phyloP scores from a whole-genome alignment of 2,888 invertebrate genomes.

The Slavum lentiscoides region DNA sequence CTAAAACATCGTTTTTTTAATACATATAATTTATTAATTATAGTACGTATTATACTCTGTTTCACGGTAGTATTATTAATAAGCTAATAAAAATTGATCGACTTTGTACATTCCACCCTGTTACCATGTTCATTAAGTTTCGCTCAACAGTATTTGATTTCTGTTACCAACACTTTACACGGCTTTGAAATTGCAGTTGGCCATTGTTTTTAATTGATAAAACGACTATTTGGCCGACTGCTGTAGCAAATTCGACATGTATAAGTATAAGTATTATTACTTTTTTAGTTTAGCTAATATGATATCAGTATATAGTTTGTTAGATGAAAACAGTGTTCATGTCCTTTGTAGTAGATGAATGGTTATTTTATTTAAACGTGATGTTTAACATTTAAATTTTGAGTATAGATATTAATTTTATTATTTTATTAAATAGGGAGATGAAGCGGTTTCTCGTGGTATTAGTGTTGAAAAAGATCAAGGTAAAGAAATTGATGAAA shows the following conservation, averaged over 20 bases:
- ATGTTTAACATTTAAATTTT: neutral
- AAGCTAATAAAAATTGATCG: too few relatives aligned
- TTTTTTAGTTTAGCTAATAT: neutral
- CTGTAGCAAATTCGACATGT: too few relatives aligned
- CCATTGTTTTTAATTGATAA: too few relatives aligned
- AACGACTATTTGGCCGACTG: too few relatives aligned
- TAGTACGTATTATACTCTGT: too few relatives aligned
- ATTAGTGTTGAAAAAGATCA: constrained; percentile 62
- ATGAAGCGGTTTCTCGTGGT: constrained; percentile 62
- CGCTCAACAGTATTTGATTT: too few relatives aligned
- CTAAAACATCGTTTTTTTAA: neutral
- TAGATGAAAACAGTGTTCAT: neutral
- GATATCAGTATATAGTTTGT: neutral
- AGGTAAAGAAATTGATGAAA: constrained; percentile 78
- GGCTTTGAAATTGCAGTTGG: too few relatives aligned
- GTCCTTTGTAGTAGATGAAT: neutral
- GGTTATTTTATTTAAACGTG: too few relatives aligned
- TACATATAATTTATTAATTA: neutral
- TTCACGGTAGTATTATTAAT: too few relatives aligned
- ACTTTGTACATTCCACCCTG: too few relatives aligned
- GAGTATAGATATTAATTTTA: neutral
- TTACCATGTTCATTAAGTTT: too few relatives aligned
- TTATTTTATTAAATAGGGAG: constrained; percentile 59
- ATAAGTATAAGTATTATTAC: neutral
- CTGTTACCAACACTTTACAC: too few relatives aligned